Base-by-base conservation (phyloP, 92 coral and sea anemone species). In the Blastomussa wellsi region DNA sequence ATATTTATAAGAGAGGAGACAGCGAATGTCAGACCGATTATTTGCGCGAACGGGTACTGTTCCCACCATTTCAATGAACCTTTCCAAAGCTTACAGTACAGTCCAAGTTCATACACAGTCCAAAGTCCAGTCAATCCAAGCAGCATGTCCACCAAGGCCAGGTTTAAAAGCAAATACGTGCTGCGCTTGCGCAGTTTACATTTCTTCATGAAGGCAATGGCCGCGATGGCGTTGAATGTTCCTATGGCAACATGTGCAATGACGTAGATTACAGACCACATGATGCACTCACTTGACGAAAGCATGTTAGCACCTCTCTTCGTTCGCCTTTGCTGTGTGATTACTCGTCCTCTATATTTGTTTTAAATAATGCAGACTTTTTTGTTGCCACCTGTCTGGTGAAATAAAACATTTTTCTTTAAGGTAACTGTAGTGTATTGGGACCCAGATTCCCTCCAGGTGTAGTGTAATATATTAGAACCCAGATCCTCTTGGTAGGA, bases 141-240 rank as follows among this genome's bases (percentile, higher is more conserved):
- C 38, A 55, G 16, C 80, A 77, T 77, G 35, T 77, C 80, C 36
- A 59, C 47, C n/a, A 77, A 48, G 33, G 80, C 80, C 49, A 77
- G 29, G 19, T 53, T 53, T 33, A 77, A 9, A 10, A 77, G 66
- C 44, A 77, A 77, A 52, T 77, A 77, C 2, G 68, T 52, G 67
- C 80, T 77, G 44, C 69, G 80, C 38, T 35, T 77, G 67, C 80
- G 80, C 7, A 77, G 80, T 24, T 55, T 41, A 26, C 17, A 33
- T 28, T 77, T 77, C 49, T 35, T 77, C 80, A 36, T 35, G 1
- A 77, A 77, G 53, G n/a, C 68, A 33, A 53, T 26, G 38, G 53
- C 33, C 4, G 80, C 35, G 42, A 52, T 33, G 44, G 67, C 47
- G 49, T 75, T 75, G 26, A 77, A n/a, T 55, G 48, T 77, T 52